These are phyloP conservation scores for Syngnathus floridae DNA, from an alignment of 2,113 vertebrate species.

Conservation along the genomic window DNA sequence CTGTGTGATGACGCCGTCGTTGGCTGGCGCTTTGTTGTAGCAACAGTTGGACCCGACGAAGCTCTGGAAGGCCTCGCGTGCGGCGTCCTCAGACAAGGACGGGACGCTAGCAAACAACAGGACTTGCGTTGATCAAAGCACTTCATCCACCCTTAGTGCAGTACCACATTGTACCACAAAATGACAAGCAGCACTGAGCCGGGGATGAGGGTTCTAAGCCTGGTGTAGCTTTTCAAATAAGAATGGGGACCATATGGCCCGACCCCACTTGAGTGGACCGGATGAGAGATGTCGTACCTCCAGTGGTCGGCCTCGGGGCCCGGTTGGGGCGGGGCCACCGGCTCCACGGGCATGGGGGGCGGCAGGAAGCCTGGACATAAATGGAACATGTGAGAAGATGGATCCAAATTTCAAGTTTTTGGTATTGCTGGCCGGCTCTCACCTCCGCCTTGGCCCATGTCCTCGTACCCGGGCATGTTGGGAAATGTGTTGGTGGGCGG, in stretches of 20 bases:
- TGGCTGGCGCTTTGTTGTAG: conserved; percentile 40
- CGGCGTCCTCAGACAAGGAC: conserved; percentile 48
- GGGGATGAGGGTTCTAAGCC: too few species aligned
- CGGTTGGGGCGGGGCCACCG: conserved; percentile 43
- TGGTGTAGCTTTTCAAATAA: too few species aligned
- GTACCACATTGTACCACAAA: too few species aligned
- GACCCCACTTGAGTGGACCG: not conserved
- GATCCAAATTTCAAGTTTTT: not conserved
- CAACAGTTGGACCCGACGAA: conserved; percentile 49
- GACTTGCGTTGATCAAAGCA: not conserved
- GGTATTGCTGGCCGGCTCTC: not conserved
- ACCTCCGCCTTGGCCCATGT: conserved; percentile 52
- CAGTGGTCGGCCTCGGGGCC: conserved; percentile 21
- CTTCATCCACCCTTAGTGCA: too few species aligned
- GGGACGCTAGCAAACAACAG: conserved; percentile 47
- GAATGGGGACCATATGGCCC: too few species aligned
- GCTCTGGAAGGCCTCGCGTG: conserved; percentile 34
- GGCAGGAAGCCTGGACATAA: conserved; percentile 45
- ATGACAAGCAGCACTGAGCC: too few species aligned
- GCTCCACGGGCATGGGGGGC: conserved; percentile 47
- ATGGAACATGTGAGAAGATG: not conserved
- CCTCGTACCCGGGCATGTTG: conserved; percentile 65
- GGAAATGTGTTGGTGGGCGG: conserved; percentile 47
- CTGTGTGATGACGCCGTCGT: conserved; percentile 57
- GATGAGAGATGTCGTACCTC: conserved; percentile 36